Evolutionary conservation across 2,797 vertebrate species (phyloP).

Genomic region (Triplophysa bombifrons): DNA sequence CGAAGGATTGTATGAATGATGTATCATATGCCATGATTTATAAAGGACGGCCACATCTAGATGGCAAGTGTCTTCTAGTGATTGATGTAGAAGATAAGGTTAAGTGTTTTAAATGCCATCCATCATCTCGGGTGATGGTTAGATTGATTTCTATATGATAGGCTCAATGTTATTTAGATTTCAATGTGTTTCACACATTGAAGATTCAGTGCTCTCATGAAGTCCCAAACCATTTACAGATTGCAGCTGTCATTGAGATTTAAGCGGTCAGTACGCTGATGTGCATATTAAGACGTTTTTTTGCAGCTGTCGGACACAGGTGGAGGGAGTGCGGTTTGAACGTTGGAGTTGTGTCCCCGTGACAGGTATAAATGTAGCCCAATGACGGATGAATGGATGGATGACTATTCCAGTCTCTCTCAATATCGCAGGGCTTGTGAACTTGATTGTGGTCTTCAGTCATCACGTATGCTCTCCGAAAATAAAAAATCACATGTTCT

Average conservation of each 20-base stretch:
- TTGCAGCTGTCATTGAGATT: neutral
- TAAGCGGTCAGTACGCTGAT: neutral
- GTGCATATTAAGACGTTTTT: neutral
- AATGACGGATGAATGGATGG: neutral
- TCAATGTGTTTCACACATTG: neutral
- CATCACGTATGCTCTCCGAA: neutral
- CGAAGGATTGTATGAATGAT: conserved; percentile 29
- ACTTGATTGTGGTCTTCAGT: conserved; percentile 6
- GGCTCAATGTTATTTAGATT: conserved; percentile 17
- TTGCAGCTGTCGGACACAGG: neutral
- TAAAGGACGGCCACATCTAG: conserved; percentile 25
- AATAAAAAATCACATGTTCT: neutral
- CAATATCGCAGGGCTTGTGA: conserved; percentile 2
- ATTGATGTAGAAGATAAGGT: conserved; percentile 45
- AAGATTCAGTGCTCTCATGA: neutral
- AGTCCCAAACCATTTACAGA: neutral
- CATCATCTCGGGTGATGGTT: conserved; percentile 20
- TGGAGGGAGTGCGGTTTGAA: neutral
- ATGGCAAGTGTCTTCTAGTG: conserved; percentile 20
- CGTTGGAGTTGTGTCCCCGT: conserved; percentile 1
- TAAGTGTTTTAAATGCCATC: conserved; percentile 22
- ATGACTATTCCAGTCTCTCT: neutral
- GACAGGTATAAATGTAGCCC: conserved; percentile 9
- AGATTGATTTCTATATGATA: conserved; percentile 11
- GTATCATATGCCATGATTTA: conserved; percentile 40